Base-by-base conservation (phyloP, 53 echinoderm and acorn worm species). In the Crossaster papposus region DNA sequence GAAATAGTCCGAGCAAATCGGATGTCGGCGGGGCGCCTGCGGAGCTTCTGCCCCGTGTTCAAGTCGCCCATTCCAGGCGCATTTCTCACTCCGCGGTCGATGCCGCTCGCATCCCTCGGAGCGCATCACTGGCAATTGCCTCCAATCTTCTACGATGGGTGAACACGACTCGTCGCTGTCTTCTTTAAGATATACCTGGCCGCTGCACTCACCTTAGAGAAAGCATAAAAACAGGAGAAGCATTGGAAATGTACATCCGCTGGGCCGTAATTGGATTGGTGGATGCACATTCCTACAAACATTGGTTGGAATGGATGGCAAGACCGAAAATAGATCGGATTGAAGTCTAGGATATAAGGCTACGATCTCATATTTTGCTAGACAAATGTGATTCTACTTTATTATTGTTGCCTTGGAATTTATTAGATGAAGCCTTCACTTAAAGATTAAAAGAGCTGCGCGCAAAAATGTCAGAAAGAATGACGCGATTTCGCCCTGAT, bases 31-130 rank as follows among this genome's bases (percentile, higher is more conserved):
- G 76, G 87, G 77, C 8, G 54, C 72, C 73, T 33, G n/a, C n/a
- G 51, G 51, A 32, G 72, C 85, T 50, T 72, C 85, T 73, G 44
- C n/a, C n/a, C n/a, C 54, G n/a, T 31, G 72, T 31, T 73, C n/a
- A n/a, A 44, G 51, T 54, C 33, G 51, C 35, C n/a, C 85, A 85
- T 85, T 85, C 85, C 85, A 73, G 53, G 35, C 85, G 85, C 72
- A 85, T 51, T 85, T 36, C 9, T 44, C 44, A 35, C 87, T 76
- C 58, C 17, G 87, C 87, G 76, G 87, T 87, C 58, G 76, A 58
- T 87, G 64, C 62, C 55, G 58, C 36, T 65, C 44, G 12, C 54
- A 55, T 87, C 87, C 87, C 77, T 64, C 77, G 23, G 64, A 33
- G 37, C 62, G 34, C 77, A 87, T 77, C 87, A 87, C 77, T 76